A percentile compares a stretch with the other conserved stretches of the same genome.
These are phyloP conservation scores for Dicyrtomina minuta DNA, from an alignment of 2,888 invertebrate species.

Conservation along the genomic window DNA sequence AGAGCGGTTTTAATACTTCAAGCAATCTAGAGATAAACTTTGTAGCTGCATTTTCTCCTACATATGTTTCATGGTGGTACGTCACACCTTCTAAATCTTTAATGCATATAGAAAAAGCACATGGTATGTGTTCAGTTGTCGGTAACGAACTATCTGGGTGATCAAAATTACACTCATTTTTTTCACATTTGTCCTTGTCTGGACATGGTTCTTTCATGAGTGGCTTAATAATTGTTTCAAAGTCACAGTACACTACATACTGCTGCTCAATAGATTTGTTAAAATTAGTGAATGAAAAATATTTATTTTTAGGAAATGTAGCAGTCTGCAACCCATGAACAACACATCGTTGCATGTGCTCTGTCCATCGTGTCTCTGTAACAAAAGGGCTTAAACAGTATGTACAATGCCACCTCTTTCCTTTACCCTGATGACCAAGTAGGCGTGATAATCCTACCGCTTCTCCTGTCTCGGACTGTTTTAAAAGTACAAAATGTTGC, in stretches of 20 bases:
- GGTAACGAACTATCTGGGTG: background rate
- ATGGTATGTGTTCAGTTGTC: slow-evolving; percentile 9
- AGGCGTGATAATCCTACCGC: background rate
- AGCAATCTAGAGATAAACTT: background rate
- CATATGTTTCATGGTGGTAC: background rate
- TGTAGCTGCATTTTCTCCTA: slow-evolving; percentile 13
- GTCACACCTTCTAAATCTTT: background rate
- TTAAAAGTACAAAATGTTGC: too few relatives aligned
- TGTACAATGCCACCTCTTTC: background rate
- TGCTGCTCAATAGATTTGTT: background rate
- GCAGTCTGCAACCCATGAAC: background rate
- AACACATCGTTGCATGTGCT: background rate
- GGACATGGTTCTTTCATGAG: background rate
- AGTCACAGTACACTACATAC: background rate
- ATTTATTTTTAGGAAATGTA: background rate
- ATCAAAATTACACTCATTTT: background rate
- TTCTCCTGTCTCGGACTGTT: too few relatives aligned
- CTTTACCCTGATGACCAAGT: background rate
- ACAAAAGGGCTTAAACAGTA: background rate
- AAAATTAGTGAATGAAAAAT: background rate
- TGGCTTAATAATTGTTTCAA: background rate
- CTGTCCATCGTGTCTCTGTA: too few relatives aligned
- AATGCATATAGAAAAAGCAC: slow-evolving; percentile 33
- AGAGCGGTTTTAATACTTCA: background rate
- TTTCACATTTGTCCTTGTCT: background rate